Evolutionary conservation across 2,888 invertebrate genomes (phyloP).

Genomic region (Gandaritis pyraliata): DNA sequence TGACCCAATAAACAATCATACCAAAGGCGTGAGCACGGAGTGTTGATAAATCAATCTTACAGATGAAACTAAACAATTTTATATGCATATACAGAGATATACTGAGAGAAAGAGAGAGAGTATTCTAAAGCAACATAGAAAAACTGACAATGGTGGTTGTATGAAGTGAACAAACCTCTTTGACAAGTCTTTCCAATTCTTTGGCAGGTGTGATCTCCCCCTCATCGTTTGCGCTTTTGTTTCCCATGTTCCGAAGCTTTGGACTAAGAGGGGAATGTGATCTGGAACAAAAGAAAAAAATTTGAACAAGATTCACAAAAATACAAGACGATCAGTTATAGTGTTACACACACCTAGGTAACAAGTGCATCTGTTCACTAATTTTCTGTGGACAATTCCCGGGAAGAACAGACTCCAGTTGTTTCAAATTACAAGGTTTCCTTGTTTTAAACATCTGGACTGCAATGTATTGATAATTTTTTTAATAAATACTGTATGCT

Average conservation of each 20-base stretch:
- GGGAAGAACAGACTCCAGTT: neutral
- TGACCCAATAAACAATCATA: slow-evolving; percentile 6
- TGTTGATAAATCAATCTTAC: neutral
- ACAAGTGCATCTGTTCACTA: slow-evolving; percentile 28
- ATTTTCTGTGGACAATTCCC: slow-evolving; percentile 22
- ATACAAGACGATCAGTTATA: no score
- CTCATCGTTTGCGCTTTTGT: slow-evolving; percentile 83
- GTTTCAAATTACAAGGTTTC: slow-evolving; percentile 21
- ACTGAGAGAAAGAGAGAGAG: no score
- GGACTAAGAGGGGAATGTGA: slow-evolving; percentile 87
- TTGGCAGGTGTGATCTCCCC: slow-evolving; percentile 87
- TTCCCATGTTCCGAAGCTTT: slow-evolving; percentile 80
- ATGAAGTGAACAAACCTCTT: slow-evolving; percentile 75
- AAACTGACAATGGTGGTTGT: no score
- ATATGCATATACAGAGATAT: no score
- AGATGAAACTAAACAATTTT: slow-evolving; percentile 1
- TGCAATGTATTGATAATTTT: neutral
- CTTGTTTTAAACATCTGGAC: slow-evolving; percentile 13
- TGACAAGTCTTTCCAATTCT: slow-evolving; percentile 90
- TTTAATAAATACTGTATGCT: neutral
- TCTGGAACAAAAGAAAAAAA: slow-evolving; percentile 57
- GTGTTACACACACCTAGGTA: slow-evolving; percentile 27
- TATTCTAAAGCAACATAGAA: no score
- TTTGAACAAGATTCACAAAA: no score
- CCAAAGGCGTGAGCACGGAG: neutral